These are phyloP conservation scores for Serranus cabrilla DNA, from an alignment of 2,797 vertebrate species.

Conservation along the genomic window DNA sequence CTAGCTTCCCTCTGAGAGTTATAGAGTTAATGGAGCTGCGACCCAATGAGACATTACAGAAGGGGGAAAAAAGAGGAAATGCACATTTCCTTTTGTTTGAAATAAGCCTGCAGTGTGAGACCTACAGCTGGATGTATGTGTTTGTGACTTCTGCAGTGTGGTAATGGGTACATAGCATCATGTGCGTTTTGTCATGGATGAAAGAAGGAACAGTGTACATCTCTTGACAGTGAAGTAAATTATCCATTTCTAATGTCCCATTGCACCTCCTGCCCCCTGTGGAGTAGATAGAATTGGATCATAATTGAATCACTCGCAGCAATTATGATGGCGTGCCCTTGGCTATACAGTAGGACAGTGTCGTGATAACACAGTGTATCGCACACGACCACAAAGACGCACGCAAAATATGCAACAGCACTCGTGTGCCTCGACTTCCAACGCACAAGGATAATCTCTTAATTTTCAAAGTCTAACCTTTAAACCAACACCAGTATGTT, in stretches of 20 bases:
- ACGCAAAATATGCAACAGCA: slow-evolving; percentile 11
- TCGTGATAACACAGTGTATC: slow-evolving; percentile 43
- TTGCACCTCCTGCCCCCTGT: slow-evolving; percentile 64
- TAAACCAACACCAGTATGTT: slow-evolving; percentile 8
- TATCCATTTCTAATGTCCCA: slow-evolving; percentile 73
- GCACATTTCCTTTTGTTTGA: slow-evolving; percentile 48
- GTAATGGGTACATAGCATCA: slow-evolving; percentile 11
- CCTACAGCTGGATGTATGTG: slow-evolving; percentile 28
- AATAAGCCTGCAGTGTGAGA: slow-evolving; percentile 22
- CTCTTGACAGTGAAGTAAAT: slow-evolving; percentile 72
- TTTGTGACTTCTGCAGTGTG: slow-evolving; percentile 33
- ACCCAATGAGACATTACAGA: slow-evolving; percentile 63
- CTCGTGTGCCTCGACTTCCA: slow-evolving; percentile 7
- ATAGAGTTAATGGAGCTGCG: slow-evolving; percentile 72
- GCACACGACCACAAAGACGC: slow-evolving; percentile 34
- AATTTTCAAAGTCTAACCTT: slow-evolving; percentile 26
- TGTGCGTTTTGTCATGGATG: slow-evolving; percentile 59
- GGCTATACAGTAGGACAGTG: slow-evolving; percentile 62
- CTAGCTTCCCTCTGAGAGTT: slow-evolving; percentile 64
- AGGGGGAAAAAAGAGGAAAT: slow-evolving; percentile 10
- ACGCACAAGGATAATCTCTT: slow-evolving; percentile 15
- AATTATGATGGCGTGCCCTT: slow-evolving; percentile 76
- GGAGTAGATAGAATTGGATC: slow-evolving; percentile 75
- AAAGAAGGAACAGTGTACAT: slow-evolving; percentile 44
- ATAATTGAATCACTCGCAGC: slow-evolving; percentile 80